phyloP scores from a whole-genome alignment of 2,797 vertebrate species.

The Manis pentadactyla region DNA sequence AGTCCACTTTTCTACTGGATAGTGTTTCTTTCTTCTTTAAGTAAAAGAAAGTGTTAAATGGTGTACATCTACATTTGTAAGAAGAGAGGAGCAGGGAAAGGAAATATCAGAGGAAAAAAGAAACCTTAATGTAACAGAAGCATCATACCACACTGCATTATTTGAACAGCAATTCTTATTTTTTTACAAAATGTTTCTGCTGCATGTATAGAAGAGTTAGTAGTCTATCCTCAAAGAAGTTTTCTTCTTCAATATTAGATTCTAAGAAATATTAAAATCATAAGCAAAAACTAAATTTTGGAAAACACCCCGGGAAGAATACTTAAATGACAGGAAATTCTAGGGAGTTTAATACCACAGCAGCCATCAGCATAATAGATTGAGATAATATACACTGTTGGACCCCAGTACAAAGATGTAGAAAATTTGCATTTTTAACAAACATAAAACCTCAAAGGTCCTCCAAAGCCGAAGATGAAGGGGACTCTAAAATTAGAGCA shows the following conservation, averaged over 20 bases:
- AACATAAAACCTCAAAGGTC: not conserved
- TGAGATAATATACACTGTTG: not conserved
- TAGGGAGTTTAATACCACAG: not conserved
- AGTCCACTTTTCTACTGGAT: not conserved
- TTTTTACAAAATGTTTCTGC: not conserved
- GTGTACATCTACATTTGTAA: not conserved
- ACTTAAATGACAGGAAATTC: not conserved
- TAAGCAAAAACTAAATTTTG: not conserved
- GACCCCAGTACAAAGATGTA: not conserved
- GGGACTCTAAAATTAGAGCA: not conserved
- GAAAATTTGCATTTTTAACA: not conserved
- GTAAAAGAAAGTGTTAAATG: not conserved
- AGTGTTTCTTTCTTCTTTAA: not conserved
- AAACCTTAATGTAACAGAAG: not conserved
- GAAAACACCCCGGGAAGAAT: not conserved
- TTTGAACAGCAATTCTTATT: not conserved
- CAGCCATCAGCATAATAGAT: not conserved
- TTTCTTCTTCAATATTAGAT: not conserved
- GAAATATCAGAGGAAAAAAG: not conserved
- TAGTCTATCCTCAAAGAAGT: not conserved
- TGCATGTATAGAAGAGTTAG: not conserved
- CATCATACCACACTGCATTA: not conserved
- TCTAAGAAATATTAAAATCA: not conserved
- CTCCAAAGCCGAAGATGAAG: not conserved
- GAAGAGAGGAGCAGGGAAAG: not conserved